Evolutionary conservation across 2,888 invertebrate genomes (phyloP), one percentile per base, ranked within the genome.

Genomic region (Drosophila limbata): DNA sequence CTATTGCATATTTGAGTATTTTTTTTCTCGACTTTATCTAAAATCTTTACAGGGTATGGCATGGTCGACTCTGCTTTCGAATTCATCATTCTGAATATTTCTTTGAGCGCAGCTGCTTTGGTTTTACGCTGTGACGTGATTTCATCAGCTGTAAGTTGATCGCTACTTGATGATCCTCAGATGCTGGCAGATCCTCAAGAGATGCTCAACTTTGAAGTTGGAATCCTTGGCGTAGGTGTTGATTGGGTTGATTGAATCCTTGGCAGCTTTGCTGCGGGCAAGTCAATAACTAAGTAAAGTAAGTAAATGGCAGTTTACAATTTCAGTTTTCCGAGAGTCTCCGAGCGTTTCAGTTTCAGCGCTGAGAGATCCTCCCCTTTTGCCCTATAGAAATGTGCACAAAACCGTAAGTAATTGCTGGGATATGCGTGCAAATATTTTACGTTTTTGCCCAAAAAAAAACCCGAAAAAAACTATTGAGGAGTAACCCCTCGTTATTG

Each of bases 371-470:
- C 45, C 57, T 39, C 56, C 62, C 55, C 62, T 56, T 56, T 56
- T 2, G 6, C 2, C 15, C 13, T 35, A 28, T 35, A 66, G 52
- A 69, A 82, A 66, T 82, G 88, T 78, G 85, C 90, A 90, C 61
- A 79, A 76, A 80, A 79, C 90, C 90, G 89, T 88, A 88, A 90
- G 79, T 91, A 91, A 89, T 90, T 91, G 90, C 75, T 73, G 90
- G 85, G 89, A 91, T 84, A 90, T 85, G 77, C 85, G 84, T 89
- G 81, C 85, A 91, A 90, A 91, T 79, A 91, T 90, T 91, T 77
- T 80, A 74, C 66, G 73, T 84, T 89, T 90, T 91, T 75, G 84
- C 81, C 80, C 77, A 75, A 88, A 90, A 89, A 56, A 35, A 17
- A 2, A 10, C 44, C 33, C 15, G 8, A 28, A 47, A 37, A 45